A percentile compares a stretch with the other conserved stretches of the same genome.
These are phyloP conservation scores for Sorex araneus DNA, from an alignment of 2,113 vertebrate species.

Conservation along the genomic window DNA sequence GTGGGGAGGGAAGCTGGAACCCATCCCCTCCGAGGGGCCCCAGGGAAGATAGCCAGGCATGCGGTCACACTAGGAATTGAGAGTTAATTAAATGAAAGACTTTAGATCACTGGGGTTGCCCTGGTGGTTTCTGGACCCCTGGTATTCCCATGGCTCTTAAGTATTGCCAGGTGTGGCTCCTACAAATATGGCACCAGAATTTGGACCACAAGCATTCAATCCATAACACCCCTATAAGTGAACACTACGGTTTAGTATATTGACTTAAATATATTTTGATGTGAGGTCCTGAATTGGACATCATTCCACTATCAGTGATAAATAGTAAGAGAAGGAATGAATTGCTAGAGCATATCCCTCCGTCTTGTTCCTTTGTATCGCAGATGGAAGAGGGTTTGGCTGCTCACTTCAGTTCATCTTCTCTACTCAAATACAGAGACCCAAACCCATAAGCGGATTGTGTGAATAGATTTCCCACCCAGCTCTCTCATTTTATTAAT, in stretches of 20 bases:
- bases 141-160: no score
- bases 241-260: not conserved
- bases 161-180: no score
- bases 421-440: not conserved
- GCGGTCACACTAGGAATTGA: not conserved
- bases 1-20: no score
- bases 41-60: no score
- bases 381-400: rapidly evolving
- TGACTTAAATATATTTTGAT: not conserved
- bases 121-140: no score
- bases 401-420: not conserved
- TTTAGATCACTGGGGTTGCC: no score
- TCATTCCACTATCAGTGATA: not conserved
- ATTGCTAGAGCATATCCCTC: not conserved
- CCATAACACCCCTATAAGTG: not conserved
- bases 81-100: not conserved
- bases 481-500: not conserved
- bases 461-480: not conserved
- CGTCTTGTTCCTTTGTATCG: not conserved
- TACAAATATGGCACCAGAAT: no score
- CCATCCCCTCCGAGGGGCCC: no score
- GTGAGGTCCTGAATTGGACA: not conserved
- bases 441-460: not conserved
- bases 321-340: not conserved
- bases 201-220: no score